Percentiles rank a stretch among this genome's conserved stretches.
Evolutionary conservation across 2,797 vertebrate species (phyloP).

Genomic region (Ambastaia sidthimunki): DNA sequence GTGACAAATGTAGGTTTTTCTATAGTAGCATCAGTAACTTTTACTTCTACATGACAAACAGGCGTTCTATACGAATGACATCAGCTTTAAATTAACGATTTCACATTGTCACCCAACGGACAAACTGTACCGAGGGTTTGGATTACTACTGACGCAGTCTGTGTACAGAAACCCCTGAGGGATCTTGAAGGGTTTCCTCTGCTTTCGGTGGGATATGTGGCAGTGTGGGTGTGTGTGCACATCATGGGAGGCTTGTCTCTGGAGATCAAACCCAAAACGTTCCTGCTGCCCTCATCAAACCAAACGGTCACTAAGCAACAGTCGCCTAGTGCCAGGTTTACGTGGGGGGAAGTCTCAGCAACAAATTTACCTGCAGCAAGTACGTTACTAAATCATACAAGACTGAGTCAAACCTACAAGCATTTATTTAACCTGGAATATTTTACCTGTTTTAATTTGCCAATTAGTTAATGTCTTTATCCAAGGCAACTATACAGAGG

Average conservation of each 20-base stretch:
- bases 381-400: neutral
- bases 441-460: no score
- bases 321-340: slow-evolving; percentile 52
- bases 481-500: neutral
- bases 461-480: neutral
- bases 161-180: neutral
- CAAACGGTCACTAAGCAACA: slow-evolving; percentile 48
- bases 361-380: neutral
- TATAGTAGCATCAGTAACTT: no score
- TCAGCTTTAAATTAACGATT: neutral
- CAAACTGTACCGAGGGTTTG: neutral
- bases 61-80: no score
- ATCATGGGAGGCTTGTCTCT: slow-evolving; percentile 1
- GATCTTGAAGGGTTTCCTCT: slow-evolving; percentile 15
- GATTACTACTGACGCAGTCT: neutral
- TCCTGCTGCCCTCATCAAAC: slow-evolving; percentile 36
- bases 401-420: neutral
- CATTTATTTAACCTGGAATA: neutral
- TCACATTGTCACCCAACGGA: neutral
- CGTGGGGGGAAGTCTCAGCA: slow-evolving; percentile 40
- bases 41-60: no score
- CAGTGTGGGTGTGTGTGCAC: slow-evolving; percentile 59
- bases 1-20: no score
- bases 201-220: slow-evolving; percentile 30
- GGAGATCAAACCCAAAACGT: slow-evolving; percentile 41